Base-by-base conservation (phyloP, 2,797 vertebrate genomes). In the Etheostoma nigrum region DNA sequence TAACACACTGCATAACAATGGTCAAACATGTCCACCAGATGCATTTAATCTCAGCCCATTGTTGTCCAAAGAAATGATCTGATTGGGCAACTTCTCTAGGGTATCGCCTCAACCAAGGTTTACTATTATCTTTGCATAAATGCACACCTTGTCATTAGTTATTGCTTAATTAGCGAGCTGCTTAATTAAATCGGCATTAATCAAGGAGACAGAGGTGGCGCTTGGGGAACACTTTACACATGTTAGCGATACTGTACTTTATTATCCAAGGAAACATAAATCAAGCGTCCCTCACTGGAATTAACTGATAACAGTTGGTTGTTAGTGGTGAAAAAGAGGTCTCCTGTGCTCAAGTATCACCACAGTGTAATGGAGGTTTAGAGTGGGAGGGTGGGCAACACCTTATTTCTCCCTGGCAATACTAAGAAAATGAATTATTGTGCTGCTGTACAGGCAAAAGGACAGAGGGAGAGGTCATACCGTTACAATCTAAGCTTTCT, bases 111-210 rank as follows among this genome's bases (percentile, higher is more conserved):
- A 83, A 89, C 85, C 82, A 72, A 84, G 91, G 76, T 93, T 92
- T 85, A 81, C 85, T 78, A 85, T 94, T 93, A 93, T 93, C 93
- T 95, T 89, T 88, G 91, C 91, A 94, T 91, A 92, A 93, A 93
- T 75, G 90, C 91, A 82, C 88, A 94, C 92, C 93, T 94, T 92
- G 92, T 95, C 94, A 95, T 95, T 95, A 95, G 94, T 95, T 95
- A 95, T 90, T 87, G 92, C 92, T 93, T 95, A 94, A 95, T 95
- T 95, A 95, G 93, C 82, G 64, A 84, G 25, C 72, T 1, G 91
- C 87, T 91, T 95, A 95, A 95, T 95, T 95, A 94, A 94, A 94
- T 94, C 91, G 83, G 86, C 92, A 95, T 95, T 95, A 95, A 95
- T 95, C 94, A 95, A 90, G 82, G 72, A 93, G 93, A 94, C 93